Conservation (phyloP, 2,888 invertebrate genomes). For the Lysandra coridon region DNA sequence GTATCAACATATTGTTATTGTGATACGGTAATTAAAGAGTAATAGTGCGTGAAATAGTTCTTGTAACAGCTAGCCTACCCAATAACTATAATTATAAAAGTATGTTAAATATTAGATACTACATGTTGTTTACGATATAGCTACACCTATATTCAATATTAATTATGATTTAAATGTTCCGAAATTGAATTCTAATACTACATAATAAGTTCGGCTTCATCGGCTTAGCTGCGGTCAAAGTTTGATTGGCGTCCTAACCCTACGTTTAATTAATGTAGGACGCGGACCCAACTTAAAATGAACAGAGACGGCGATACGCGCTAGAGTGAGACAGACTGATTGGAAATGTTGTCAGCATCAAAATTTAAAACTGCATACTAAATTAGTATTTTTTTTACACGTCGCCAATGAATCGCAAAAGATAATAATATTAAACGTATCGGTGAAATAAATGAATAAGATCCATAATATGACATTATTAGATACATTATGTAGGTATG, state of each 20-base stretch:
- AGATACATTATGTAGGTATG: neutral
- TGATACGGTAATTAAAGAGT: neutral
- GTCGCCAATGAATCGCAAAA: neutral
- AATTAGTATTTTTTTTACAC: neutral
- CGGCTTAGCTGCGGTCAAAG: conserved; percentile 76
- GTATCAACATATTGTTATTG: neutral
- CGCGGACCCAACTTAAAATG: conserved; percentile 59
- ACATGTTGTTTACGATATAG: neutral
- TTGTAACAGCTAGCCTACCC: neutral
- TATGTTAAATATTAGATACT: neutral
- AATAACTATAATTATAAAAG: neutral
- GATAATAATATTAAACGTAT: neutral
- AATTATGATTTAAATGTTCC: conserved; percentile 51
- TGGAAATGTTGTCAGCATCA: conserved; percentile 57
- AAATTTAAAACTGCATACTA: neutral
- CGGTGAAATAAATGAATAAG: neutral
- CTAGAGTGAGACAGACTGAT: conserved; percentile 54
- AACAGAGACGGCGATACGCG: conserved; percentile 52
- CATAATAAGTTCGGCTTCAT: conserved; percentile 75
- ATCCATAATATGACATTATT: neutral
- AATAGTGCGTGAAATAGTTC: neutral
- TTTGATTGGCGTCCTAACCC: conserved; percentile 78
- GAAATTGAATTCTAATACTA: conserved; percentile 77
- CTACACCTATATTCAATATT: conserved; percentile 39
- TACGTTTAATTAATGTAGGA: conserved; percentile 75